These are phyloP conservation scores for Penaeus vannamei DNA, from an alignment of 1,140 invertebrate genomes.

Conservation along the genomic window DNA sequence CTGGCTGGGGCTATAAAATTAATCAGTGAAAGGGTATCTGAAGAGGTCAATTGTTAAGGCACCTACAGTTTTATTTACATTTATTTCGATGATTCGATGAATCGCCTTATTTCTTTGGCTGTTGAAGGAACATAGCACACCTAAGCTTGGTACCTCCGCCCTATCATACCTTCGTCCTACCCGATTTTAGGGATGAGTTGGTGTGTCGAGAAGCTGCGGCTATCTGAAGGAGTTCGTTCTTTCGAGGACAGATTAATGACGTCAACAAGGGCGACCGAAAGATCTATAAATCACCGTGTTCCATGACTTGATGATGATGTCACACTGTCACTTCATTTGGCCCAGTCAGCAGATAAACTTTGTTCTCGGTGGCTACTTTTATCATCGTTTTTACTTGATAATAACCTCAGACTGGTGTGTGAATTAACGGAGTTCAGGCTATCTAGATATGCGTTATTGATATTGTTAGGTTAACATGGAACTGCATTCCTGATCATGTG, in stretches of 20 bases:
- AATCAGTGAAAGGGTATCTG: too few relatives aligned
- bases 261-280: background rate
- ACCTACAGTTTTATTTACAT: too few relatives aligned
- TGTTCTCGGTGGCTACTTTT: background rate
- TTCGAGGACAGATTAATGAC: constrained; percentile 31
- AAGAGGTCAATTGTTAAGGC: too few relatives aligned
- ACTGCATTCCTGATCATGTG: too few relatives aligned
- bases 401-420: too few relatives aligned
- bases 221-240: constrained; percentile 5
- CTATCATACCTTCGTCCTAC: background rate
- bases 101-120: too few relatives aligned
- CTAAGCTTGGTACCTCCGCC: background rate
- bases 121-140: too few relatives aligned
- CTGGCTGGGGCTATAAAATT: too few relatives aligned
- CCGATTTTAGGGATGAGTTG: background rate
- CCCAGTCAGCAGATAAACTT: constrained; percentile 45
- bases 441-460: too few relatives aligned
- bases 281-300: constrained; percentile 49
- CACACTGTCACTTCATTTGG: constrained; percentile 49
- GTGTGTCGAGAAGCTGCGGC: background rate
- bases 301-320: constrained; percentile 46
- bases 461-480: too few relatives aligned
- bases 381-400: background rate
- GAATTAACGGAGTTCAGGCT: too few relatives aligned
- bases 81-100: too few relatives aligned